A percentile compares a stretch with the other conserved stretches of the same genome.
phyloP scores from a whole-genome alignment of 2,797 vertebrate species.

The Eulemur mongoz region DNA sequence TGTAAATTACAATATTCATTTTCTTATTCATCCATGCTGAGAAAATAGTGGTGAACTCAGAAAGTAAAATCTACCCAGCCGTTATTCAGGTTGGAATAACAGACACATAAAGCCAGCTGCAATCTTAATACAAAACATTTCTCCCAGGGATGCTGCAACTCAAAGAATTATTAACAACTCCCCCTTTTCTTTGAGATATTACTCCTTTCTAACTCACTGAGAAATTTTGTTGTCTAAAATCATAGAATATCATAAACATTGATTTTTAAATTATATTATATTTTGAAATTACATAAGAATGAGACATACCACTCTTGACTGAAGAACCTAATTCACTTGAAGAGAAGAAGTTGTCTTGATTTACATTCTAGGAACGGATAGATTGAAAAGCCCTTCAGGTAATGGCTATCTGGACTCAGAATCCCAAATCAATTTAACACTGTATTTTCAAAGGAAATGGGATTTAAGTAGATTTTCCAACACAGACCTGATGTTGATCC shows the following conservation, averaged over 20 bases:
- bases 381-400: background rate
- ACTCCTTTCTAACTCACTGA: background rate
- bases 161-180: background rate
- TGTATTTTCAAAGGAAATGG: background rate
- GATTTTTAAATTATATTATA: background rate
- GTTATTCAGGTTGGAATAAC: background rate
- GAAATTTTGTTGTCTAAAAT: background rate
- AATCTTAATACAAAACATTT: background rate
- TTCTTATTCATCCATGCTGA: background rate
- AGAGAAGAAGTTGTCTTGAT: background rate
- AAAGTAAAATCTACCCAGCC: background rate
- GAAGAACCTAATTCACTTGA: background rate
- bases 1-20: background rate
- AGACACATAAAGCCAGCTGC: background rate
- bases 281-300: background rate
- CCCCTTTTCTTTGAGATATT: background rate
- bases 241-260: background rate
- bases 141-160: background rate
- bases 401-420: background rate
- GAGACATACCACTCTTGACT: background rate
- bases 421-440: background rate
- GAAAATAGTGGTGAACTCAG: background rate
- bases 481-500: background rate
- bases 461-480: background rate
- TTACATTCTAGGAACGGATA: background rate